These are phyloP conservation scores for Pheucticus melanocephalus DNA, from an alignment of 2,113 vertebrate species.

Conservation along the genomic window DNA sequence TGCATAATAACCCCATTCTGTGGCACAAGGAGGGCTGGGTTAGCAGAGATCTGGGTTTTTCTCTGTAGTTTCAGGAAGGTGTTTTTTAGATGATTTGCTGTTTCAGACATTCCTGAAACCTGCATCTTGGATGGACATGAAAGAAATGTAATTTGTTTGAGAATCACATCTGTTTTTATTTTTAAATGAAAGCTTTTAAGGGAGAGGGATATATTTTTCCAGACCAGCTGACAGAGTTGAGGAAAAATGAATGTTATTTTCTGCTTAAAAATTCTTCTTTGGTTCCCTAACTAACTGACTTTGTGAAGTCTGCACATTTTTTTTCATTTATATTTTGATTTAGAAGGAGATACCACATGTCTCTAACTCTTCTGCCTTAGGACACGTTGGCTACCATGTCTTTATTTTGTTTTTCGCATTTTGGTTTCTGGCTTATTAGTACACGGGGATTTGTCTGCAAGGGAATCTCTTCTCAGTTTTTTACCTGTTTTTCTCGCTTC, in stretches of 20 bases:
- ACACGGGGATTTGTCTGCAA: not conserved
- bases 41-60: not conserved
- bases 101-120: not conserved
- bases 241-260: not conserved
- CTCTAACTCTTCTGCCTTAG: not conserved
- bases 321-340: not conserved
- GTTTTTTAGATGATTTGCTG: not conserved
- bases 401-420: not conserved
- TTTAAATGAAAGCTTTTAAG: not conserved
- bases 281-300: not conserved
- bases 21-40: not conserved
- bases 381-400: not conserved
- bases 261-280: not conserved
- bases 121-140: not conserved
- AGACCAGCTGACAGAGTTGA: not conserved
- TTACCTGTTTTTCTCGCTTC: not conserved
- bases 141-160: not conserved
- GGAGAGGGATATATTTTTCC: not conserved
- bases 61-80: not conserved
- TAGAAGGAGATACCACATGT: not conserved
- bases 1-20: not conserved
- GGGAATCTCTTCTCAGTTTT: not conserved
- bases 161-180: not conserved
- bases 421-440: conserved; percentile 35
- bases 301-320: not conserved